These are phyloP conservation scores for Apocheima hispidaria DNA, from an alignment of 2,888 invertebrate genomes.

Conservation along the genomic window DNA sequence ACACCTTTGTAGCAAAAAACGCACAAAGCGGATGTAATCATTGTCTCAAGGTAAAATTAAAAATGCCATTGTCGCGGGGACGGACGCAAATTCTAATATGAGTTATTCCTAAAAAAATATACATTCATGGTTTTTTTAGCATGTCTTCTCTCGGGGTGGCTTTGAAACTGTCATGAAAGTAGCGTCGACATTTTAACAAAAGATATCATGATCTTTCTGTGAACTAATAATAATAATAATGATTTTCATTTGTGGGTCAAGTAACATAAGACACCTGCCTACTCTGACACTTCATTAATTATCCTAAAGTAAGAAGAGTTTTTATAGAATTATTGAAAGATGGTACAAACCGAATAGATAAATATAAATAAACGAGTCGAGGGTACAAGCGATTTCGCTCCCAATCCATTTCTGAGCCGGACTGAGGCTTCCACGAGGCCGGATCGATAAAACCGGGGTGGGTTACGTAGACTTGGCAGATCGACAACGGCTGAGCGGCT, in stretches of 20 bases:
- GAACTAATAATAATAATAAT: too few relatives aligned
- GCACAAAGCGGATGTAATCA: constrained; percentile 37
- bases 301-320: neutral
- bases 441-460: constrained; percentile 35
- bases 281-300: neutral
- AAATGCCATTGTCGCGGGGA: constrained; percentile 25
- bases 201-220: too few relatives aligned
- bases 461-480: constrained; percentile 32
- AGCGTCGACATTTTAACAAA: too few relatives aligned
- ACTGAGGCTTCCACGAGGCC: constrained; percentile 23
- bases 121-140: neutral
- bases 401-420: constrained; percentile 32
- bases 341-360: neutral
- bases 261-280: neutral
- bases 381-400: constrained; percentile 17
- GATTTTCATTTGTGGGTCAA: neutral
- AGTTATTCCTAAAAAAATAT: constrained; percentile 16
- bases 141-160: too few relatives aligned
- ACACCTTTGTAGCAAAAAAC: constrained; percentile 41
- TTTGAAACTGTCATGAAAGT: too few relatives aligned
- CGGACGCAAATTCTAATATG: constrained; percentile 12
- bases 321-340: neutral
- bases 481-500: constrained; percentile 30
- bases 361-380: constrained; percentile 13
- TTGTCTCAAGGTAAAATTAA: constrained; percentile 35